These are phyloP conservation scores for Lycaena phlaeas DNA, from an alignment of 2,888 invertebrate species.

Conservation along the genomic window DNA sequence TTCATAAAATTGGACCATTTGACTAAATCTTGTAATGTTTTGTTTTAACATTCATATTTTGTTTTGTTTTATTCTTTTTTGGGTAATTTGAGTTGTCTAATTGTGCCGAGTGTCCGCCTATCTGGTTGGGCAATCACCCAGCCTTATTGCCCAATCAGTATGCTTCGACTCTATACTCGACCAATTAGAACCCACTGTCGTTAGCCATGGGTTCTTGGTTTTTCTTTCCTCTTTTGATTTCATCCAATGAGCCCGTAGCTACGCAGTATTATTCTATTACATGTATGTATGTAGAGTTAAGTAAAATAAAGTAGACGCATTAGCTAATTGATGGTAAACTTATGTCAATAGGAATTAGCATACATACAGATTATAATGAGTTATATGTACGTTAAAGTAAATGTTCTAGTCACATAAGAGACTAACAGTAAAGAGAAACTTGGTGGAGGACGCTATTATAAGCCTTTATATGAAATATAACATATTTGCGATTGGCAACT, in stretches of 20 bases:
- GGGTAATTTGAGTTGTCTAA: constrained; percentile 41
- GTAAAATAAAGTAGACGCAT: constrained; percentile 59
- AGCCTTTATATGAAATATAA: constrained; percentile 63
- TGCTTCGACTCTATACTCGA: constrained; percentile 53
- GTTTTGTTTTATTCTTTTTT: constrained; percentile 22
- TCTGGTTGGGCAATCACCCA: constrained; percentile 81
- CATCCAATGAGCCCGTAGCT: constrained; percentile 33
- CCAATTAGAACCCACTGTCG: constrained; percentile 51
- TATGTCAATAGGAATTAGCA: constrained; percentile 67
- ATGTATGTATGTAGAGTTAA: constrained; percentile 73
- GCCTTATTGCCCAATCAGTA: constrained; percentile 82
- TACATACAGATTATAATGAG: constrained; percentile 51
- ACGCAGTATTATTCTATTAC: constrained; percentile 45
- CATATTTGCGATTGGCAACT: constrained; percentile 68
- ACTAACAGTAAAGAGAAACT: constrained; percentile 59
- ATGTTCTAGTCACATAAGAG: constrained; percentile 63
- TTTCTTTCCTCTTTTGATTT: constrained; percentile 35
- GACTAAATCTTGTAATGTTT: constrained; percentile 39
- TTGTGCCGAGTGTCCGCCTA: constrained; percentile 66
- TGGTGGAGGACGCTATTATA: constrained; percentile 70
- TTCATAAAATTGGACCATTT: constrained; percentile 66
- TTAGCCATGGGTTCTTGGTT: constrained; percentile 40
- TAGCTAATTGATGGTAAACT: constrained; percentile 70
- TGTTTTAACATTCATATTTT: constrained; percentile 17
- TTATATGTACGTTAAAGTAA: constrained; percentile 53